Evolutionary conservation across 2,797 vertebrate species (phyloP), one percentile per base, ranked within the genome.

Genomic region (Acipenser ruthenus): DNA sequence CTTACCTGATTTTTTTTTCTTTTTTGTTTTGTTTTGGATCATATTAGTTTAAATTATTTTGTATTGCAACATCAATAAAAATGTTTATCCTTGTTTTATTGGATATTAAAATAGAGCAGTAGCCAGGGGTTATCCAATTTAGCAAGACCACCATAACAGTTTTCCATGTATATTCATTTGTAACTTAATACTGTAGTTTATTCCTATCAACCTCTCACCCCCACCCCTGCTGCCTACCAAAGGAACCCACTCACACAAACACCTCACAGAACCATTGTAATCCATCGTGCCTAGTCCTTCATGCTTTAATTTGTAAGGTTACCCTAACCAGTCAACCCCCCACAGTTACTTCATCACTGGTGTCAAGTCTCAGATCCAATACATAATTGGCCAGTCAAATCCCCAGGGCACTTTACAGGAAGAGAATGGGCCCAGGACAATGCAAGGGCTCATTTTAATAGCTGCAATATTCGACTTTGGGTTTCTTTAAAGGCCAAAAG

Each of bases 141-240:
- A 65, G 67, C 68, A 69, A 78, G 82, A 78, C 83, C 74, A 74
- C 80, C 81, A 78, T 75, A 83, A 86, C 83, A 82, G 86, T 85
- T 80, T 77, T 81, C 84, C 82, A 88, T 90, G 89, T 84, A 86
- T 85, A 87, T 88, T 86, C 80, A 86, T 86, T 80, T 87, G 86
- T 88, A 90, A 89, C 85, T 85, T 87, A 89, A 91, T 86, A 86
- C 87, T 78, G 76, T 71, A 77, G 80, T 73, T 74, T 79, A 76
- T 81, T 79, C 80, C 70, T 71, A 6, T 67, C 65, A 72, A 77
- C 82, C 79, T 82, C 15, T 51, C 58, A 58, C 53, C 49, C 48
- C 49, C 62, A n/a, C 59, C 70, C 61, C 59, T 68, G 67, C 69
- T 66, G 58, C 61, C 67, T 60, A 65, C 67, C 69, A 70, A 72